A percentile compares a stretch with the other conserved stretches of the same genome.
phyloP scores from a whole-genome alignment of 1,140 invertebrate species.

The Drosophila carrolli region DNA sequence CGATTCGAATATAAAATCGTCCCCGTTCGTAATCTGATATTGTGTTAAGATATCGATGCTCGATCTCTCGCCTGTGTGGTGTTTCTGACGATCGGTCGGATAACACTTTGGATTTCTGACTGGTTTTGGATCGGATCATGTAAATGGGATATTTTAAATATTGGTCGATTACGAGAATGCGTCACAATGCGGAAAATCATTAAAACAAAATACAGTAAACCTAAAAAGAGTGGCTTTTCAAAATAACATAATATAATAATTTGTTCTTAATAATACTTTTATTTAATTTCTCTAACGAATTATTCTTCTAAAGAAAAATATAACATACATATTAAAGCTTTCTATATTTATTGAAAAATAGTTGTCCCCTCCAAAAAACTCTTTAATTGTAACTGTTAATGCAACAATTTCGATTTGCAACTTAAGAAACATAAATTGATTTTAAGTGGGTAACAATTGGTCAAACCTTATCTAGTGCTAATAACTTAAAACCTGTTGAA shows the following conservation, averaged over 20 bases:
- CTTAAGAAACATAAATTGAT: background rate
- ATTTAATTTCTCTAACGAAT: no score
- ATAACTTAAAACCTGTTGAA: background rate
- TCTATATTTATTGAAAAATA: no score
- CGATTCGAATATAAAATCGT: constrained; percentile 24
- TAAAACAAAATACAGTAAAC: no score
- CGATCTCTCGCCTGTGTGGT: constrained; percentile 36
- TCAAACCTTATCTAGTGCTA: no score
- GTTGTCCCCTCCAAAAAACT: no score
- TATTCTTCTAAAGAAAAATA: no score
- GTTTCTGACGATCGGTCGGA: constrained; percentile 19
- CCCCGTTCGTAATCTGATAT: constrained; percentile 68
- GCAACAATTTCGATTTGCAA: background rate
- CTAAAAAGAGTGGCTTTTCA: no score
- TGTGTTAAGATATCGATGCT: constrained; percentile 67
- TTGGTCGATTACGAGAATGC: constrained; percentile 12
- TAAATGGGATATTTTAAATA: background rate
- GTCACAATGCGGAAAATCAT: background rate
- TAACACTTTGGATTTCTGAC: constrained; percentile 38
- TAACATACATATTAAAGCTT: no score
- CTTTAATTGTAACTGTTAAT: no score
- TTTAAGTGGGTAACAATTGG: background rate
- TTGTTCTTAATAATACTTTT: no score
- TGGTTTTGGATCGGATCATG: constrained; percentile 15
- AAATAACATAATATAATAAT: no score